Conservation (phyloP, 2,797 vertebrate genomes). For the Paramormyrops hopkinsi region DNA sequence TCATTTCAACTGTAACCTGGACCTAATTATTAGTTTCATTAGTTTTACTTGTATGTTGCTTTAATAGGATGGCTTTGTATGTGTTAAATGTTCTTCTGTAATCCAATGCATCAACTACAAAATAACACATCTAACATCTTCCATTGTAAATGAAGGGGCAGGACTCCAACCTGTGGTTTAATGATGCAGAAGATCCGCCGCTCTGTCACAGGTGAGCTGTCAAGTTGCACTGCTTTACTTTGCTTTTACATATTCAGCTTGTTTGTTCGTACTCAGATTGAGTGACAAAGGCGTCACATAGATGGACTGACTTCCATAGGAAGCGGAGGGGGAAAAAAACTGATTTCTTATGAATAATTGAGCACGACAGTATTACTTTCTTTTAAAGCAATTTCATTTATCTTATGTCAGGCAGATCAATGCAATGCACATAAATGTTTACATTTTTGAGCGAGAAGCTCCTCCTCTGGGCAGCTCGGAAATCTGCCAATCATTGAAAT, state of each 20-base stretch:
- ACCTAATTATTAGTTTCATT: background rate
- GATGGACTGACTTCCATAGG: background rate
- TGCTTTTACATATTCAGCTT: background rate
- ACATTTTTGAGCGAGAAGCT: background rate
- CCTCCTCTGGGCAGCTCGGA: background rate
- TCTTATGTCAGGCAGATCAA: background rate
- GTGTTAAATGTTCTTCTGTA: background rate
- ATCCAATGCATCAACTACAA: background rate
- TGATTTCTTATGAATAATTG: background rate
- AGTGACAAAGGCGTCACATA: background rate
- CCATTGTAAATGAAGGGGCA: constrained; percentile 42
- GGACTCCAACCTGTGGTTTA: constrained; percentile 47
- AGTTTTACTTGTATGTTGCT: background rate
- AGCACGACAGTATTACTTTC: background rate
- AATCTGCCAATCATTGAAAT: background rate
- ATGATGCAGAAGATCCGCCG: constrained; percentile 54
- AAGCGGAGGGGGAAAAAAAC: background rate
- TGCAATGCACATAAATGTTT: background rate
- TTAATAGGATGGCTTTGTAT: background rate
- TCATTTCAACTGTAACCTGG: background rate
- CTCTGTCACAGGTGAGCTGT: constrained; percentile 57
- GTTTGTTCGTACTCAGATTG: background rate
- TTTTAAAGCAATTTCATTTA: background rate
- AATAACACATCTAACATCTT: background rate
- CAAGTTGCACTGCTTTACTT: background rate